Base-by-base conservation (phyloP, 1,140 invertebrate genomes). In the Drosophila pseudoananassae region DNA sequence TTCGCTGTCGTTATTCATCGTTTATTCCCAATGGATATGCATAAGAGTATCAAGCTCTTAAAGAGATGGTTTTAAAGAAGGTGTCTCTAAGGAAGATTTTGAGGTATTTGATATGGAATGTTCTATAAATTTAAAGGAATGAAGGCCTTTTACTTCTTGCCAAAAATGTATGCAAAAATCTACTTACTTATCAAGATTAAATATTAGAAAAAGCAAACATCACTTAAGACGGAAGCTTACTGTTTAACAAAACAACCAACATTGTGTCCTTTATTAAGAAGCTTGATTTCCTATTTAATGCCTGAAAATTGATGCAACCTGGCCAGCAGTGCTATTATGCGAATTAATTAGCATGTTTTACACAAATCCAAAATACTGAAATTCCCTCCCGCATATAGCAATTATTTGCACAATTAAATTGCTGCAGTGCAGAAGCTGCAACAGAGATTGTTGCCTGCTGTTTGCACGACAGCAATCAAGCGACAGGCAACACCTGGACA, bases 271-370 rank as follows among this genome's bases (percentile, higher is more conserved):
- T 61, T 46, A 23, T 49, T 17, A 29, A 3, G 25, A 12, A 45
- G 8, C 12, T 25, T 6, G 50, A 51, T 31, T 40, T 14, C 17
- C 51, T 25, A 51, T 8, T 61, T 29, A 27, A 51, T 6, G 7
- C 15, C 20, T 9, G 9, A 23, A 17, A 38, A 60, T 60, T 40
- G 10, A 29, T 12, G 46, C 45, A 33, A 12, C 33, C 33, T 31
- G 33, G 25, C 45, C 45, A 57, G n/a, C 40, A 43, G 55, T 50
- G 20, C 15, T 27, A 10, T n/a, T 38, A 29, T 40, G 23, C 15
- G 12, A 66, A 61, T 38, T 61, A 50, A 50, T 64, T 66, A 64
- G 64, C 29, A 31, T 64, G 33, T 40, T 61, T 61, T 17, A 66
- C 45, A 10, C 57, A 15, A 17, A 50, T 23, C 63, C 63, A 17